Base-by-base conservation (phyloP, 2,113 vertebrate species). In the Perognathus longimembris region DNA sequence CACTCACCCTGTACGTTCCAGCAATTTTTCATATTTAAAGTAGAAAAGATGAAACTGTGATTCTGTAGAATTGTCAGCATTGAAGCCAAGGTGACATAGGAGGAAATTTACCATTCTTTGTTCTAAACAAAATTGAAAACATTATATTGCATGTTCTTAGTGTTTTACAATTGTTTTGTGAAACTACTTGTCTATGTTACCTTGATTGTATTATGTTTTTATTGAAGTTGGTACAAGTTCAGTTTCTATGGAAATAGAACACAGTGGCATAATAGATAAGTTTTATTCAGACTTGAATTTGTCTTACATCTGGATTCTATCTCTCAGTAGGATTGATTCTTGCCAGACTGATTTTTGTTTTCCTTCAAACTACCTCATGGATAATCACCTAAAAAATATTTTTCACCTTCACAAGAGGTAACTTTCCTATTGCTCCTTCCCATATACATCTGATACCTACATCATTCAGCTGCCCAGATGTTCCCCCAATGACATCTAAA, bases 1-100 rank as follows among this genome's bases (percentile, higher is more conserved):
- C 21, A 45, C 6, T 24, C 0, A 5, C 6, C 17, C 3, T 21
- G 1, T 14, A 18, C 12, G 11, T 42, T 91, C 7, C 5, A 34
- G 26, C 28, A 4, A 18, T 22, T 7, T 67, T 85, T 80, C 8
- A 66, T 34, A 84, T 71, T 71, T 36, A 83, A 82, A n/a, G 10
- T 15, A 34, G 8, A 88, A 2, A 61, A 5, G 36, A 17, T 40
- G 45, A 3, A 26, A 69, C 1, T 5, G 4, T 82, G 2, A 38
- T 40, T 87, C 30, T 42, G 30, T 28, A 42, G 6, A 75, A 30
- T 22, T 64, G 3, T 59, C 3, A 34, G 17, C 18, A 77, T 42
- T n/a, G 26, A 6, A 34, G 30, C 4, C 45, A 3, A 1, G 50
- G 28, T 22, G 20, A 54, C 38, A 7, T 42, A 22, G 5, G 7